Base-by-base conservation (phyloP, 2,888 invertebrate genomes). In the Agriopis leucophaearia region DNA sequence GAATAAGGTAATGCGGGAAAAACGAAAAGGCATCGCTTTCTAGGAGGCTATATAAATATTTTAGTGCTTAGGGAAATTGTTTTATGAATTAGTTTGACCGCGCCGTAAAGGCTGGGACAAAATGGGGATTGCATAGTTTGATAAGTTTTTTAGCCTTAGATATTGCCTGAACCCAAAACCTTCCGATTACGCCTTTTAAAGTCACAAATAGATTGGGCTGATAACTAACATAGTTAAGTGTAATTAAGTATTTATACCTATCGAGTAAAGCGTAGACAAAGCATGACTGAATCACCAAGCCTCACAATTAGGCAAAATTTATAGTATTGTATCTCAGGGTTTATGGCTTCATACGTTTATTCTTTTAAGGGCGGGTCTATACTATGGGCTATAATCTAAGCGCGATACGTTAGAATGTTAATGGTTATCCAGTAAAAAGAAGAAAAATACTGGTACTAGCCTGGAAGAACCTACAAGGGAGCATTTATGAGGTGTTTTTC, bases 231-330 rank as follows among this genome's bases (percentile, higher is more conserved):
- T 36, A 42, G 18, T 42, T 42, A 55, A 42, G 27, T 42, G 44
- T 18, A 27, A 18, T 36, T 55, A 8, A 55, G 55, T 55, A 55
- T 55, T 55, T 55, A 8, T 42, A 55, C 18, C 55, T 55, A 52
- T 13, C 10, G 38, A n/a, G 36, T 45, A 45, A 18, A 16, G n/a
- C 16, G n/a, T 27, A 18, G 48, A n/a, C 2, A 45, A 52, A 38
- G 51, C 10, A 58, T 47, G 58, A 67, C 66, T 57, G 61, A 68
- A 64, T 56, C 55, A 66, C 55, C 50, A 45, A 64, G 48, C 51
- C 42, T 54, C 55, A 9, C 10, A 48, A 27, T 47, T 63, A 63
- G 56, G 48, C 48, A 55, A 48, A 56, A 55, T 47, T 57, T 44
- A 58, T 57, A 51, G 58, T 45, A 45, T 12, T 40, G 27, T 38